These are phyloP conservation scores for Caenorhabditis becei DNA, from an alignment of 2,888 invertebrate species.

Conservation along the genomic window DNA sequence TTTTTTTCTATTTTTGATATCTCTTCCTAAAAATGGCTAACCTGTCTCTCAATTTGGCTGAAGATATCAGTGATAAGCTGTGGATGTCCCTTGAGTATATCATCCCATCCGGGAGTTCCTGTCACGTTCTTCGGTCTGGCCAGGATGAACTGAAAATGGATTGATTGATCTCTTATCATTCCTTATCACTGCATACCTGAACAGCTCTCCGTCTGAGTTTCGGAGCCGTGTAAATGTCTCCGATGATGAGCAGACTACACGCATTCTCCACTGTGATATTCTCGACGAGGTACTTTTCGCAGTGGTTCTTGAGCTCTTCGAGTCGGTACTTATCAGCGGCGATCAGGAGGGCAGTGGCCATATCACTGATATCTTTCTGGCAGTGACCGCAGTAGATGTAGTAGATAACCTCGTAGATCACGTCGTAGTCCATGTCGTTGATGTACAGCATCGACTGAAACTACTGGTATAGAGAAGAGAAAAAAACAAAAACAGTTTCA, in stretches of 20 bases:
- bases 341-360: constrained; percentile 80
- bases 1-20: no score
- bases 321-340: constrained; percentile 81
- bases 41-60: constrained; percentile 66
- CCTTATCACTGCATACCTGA: constrained; percentile 60
- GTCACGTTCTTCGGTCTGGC: constrained; percentile 76
- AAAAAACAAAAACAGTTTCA: not conserved
- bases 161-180: no score
- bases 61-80: constrained; percentile 79
- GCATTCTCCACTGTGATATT: constrained; percentile 78
- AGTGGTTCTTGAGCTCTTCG: constrained; percentile 78
- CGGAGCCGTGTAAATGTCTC: constrained; percentile 78
- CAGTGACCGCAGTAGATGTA: constrained; percentile 81
- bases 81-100: constrained; percentile 76
- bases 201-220: constrained; percentile 74
- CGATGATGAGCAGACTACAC: constrained; percentile 80
- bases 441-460: constrained; percentile 76
- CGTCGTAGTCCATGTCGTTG: constrained; percentile 80
- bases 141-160: constrained; percentile 75
- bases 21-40: not conserved
- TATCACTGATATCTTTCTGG: constrained; percentile 77
- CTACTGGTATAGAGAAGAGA: no score
- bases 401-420: constrained; percentile 80
- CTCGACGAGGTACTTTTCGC: constrained; percentile 74
- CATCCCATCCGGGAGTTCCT: constrained; percentile 70